Conservation (phyloP, 2,888 invertebrate species). For the Colostygia pectinataria region DNA sequence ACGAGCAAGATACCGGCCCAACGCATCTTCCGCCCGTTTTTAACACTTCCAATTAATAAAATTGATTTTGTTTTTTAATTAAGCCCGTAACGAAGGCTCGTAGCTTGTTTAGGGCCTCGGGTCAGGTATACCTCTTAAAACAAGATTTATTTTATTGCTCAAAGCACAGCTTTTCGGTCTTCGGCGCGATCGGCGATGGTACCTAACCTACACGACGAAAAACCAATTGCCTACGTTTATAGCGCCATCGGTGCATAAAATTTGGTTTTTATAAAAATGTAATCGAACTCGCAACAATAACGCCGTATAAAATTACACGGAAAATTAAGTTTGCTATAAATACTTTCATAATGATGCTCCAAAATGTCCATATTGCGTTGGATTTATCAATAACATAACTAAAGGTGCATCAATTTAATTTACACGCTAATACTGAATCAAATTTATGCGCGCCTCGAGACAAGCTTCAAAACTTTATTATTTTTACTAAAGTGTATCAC, state of each 20-base stretch:
- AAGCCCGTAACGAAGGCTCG: slow-evolving; percentile 74
- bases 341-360: slow-evolving; percentile 38
- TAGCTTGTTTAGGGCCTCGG: slow-evolving; percentile 69
- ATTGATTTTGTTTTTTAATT: slow-evolving; percentile 83
- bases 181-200: slow-evolving; percentile 46
- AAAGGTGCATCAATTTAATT: too few species aligned
- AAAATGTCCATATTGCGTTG: slow-evolving; percentile 7
- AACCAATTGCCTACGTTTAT: slow-evolving; percentile 62
- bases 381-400: too few species aligned
- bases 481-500: too few species aligned
- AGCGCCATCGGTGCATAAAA: slow-evolving; percentile 58
- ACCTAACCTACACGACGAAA: slow-evolving; percentile 51
- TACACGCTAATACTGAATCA: too few species aligned
- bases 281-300: slow-evolving; percentile 54
- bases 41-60: slow-evolving; percentile 84
- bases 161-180: slow-evolving; percentile 70
- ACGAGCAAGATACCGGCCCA: slow-evolving; percentile 72
- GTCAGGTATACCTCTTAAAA: slow-evolving; percentile 76
- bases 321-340: slow-evolving; percentile 51
- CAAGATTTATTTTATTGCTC: slow-evolving; percentile 80
- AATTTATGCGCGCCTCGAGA: slow-evolving; percentile 3
- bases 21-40: slow-evolving; percentile 80
- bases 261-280: slow-evolving; percentile 60
- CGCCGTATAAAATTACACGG: slow-evolving; percentile 52
- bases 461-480: too few species aligned